Base-by-base conservation (phyloP, 2,888 invertebrate species). In the Thymelicus sylvestris region DNA sequence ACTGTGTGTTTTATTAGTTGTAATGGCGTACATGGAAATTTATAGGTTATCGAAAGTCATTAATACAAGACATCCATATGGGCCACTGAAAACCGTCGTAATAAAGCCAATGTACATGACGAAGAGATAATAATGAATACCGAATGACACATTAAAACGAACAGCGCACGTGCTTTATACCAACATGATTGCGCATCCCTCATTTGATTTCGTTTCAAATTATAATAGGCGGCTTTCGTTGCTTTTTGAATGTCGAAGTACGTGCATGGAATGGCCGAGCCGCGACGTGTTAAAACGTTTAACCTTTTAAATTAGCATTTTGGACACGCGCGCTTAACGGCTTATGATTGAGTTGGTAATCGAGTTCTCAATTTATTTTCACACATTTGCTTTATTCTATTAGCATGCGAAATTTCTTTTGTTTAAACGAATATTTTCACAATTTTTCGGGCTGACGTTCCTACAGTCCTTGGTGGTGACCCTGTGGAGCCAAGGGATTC, bases 311-410 rank as follows among this genome's bases (percentile, higher is more conserved):
- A 69, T 72, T 78, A 74, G 77, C 60, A 70, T 70, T 65, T 50
- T 41, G 60, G n/a, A 44, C 70, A 65, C 65, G 80, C 76, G 76
- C 80, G 79, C 81, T 81, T 82, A 83, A 82, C 83, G 78, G 83
- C 77, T 80, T 83, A 80, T 83, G 83, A 87, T 84, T 82, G 84
- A 86, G 81, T 86, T 84, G 83, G 83, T 85, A 83, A 85, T 85
- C 65, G 50, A 65, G 65, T 70, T 70, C 65, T 60, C 70, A 70
- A 65, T 70, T 70, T 65, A 65, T 70, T 70, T 65, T 60, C 65
- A 65, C 70, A 60, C 70, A 70, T 70, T 70, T 70, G 60, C 59
- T 65, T 60, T 59, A 65, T 70, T 70, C 41, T 50, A 70, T 65
- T 70, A 65, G 59, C 69, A 60, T 57, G 38, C 50, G 24, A 48